A percentile compares a stretch with the other conserved stretches of the same genome.
These are phyloP conservation scores for Brachylomia viminalis DNA, from an alignment of 2,888 invertebrate genomes.

Conservation along the genomic window DNA sequence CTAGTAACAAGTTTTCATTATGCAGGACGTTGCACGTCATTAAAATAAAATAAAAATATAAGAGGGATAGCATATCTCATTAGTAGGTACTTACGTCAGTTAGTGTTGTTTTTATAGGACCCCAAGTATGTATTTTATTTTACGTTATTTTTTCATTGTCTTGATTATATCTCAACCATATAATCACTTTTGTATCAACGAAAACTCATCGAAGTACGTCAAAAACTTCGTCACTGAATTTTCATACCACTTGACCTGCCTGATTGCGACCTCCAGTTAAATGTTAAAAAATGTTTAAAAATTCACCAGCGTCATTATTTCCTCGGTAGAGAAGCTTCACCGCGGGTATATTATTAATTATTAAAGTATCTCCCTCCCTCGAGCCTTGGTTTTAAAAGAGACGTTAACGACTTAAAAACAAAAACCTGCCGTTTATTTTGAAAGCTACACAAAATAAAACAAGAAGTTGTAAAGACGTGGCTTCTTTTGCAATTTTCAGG, in stretches of 20 bases:
- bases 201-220: neutral
- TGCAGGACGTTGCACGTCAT: too few relatives aligned
- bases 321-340: constrained; percentile 70
- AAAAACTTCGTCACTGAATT: constrained; percentile 46
- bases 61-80: too few relatives aligned
- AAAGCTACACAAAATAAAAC: constrained; percentile 50
- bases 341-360: constrained; percentile 79
- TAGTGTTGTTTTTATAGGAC: too few relatives aligned
- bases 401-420: constrained; percentile 75
- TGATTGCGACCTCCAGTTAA: constrained; percentile 74
- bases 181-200: neutral
- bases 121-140: too few relatives aligned
- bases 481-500: constrained; percentile 40
- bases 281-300: constrained; percentile 75
- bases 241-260: constrained; percentile 65
- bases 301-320: constrained; percentile 79
- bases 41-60: too few relatives aligned
- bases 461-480: constrained; percentile 53
- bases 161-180: neutral
- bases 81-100: too few relatives aligned
- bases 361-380: constrained; percentile 73
- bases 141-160: too few relatives aligned
- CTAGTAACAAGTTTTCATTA: too few relatives aligned
- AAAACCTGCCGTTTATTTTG: constrained; percentile 59
- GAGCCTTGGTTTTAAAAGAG: constrained; percentile 75